Percentiles rank a stretch among this genome's conserved stretches.
Conservation (phyloP, 35 echinoderm and acorn worm species). For the Apostichopus parvimensis region DNA sequence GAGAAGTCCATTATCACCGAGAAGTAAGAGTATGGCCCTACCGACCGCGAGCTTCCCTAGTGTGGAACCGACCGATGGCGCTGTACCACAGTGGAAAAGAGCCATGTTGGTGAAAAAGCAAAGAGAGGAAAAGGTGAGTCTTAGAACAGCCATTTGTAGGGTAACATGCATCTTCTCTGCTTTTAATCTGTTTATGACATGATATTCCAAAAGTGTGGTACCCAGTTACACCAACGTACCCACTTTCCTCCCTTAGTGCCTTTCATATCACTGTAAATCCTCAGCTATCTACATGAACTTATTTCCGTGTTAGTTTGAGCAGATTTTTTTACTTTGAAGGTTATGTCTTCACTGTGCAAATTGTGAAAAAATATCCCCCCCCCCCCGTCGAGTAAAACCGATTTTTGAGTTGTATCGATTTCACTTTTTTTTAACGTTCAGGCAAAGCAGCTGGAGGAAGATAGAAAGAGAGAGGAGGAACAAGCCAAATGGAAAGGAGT, state of each 20-base stretch:
- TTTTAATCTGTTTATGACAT: background rate
- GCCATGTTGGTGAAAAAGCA: conserved; percentile 4
- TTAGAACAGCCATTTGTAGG: background rate
- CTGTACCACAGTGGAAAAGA: background rate
- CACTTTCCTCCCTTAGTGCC: too few species aligned
- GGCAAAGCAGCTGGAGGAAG: conserved; percentile 45
- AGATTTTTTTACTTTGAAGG: background rate
- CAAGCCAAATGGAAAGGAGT: conserved; percentile 82
- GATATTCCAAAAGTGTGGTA: too few species aligned
- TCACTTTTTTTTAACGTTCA: background rate
- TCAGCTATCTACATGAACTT: too few species aligned
- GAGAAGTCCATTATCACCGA: background rate
- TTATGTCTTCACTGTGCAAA: background rate
- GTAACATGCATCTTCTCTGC: background rate
- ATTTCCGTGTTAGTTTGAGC: too few species aligned
- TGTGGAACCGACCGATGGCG: background rate
- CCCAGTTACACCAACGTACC: too few species aligned
- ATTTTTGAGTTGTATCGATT: background rate
- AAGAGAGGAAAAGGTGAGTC: background rate
- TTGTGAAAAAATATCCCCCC: background rate
- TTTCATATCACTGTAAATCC: too few species aligned
- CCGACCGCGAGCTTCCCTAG: background rate
- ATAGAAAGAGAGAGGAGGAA: conserved; percentile 66
- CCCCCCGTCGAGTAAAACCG: background rate
- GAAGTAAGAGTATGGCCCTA: background rate